A percentile compares a stretch with the other conserved stretches of the same genome.
Conservation (phyloP, 2,888 invertebrate genomes). For the Dryobotodes eremita region DNA sequence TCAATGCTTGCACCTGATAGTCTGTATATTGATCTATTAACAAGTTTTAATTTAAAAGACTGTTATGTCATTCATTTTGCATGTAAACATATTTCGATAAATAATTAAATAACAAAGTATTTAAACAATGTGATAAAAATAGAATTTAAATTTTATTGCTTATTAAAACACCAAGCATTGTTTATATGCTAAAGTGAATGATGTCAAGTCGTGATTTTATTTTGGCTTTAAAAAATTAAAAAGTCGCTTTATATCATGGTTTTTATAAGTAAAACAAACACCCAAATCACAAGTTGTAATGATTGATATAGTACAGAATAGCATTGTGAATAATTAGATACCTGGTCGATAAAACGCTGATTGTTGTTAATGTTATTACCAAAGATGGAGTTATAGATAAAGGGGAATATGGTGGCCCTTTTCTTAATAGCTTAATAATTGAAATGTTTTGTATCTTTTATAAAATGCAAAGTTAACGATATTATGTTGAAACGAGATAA, state of each 20-base stretch:
- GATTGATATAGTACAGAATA: slow-evolving; percentile 75
- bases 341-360: slow-evolving; percentile 82
- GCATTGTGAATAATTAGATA: slow-evolving; percentile 77
- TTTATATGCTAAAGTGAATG: slow-evolving; percentile 63
- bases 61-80: slow-evolving; percentile 65
- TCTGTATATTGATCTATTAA: slow-evolving; percentile 78
- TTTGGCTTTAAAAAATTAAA: slow-evolving; percentile 64
- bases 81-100: slow-evolving; percentile 59
- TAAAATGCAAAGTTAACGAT: slow-evolving; percentile 85
- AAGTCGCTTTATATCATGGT: slow-evolving; percentile 62
- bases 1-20: slow-evolving; percentile 86
- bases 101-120: slow-evolving; percentile 56
- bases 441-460: slow-evolving; percentile 89
- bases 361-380: slow-evolving; percentile 89
- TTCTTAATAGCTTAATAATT: slow-evolving; percentile 86
- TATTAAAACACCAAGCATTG: slow-evolving; percentile 57
- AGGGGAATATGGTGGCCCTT: slow-evolving; percentile 81
- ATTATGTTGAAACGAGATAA: slow-evolving; percentile 86
- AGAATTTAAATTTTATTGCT: slow-evolving; percentile 59
- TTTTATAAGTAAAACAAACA: slow-evolving; percentile 60
- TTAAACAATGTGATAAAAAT: slow-evolving; percentile 65
- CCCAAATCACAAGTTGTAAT: slow-evolving; percentile 68
- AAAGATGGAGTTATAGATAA: slow-evolving; percentile 87
- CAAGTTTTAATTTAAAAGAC: slow-evolving; percentile 67
- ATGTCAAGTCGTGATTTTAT: slow-evolving; percentile 55